Percentiles rank a stretch among this genome's conserved stretches.
These are phyloP conservation scores for Aphaenogaster rudis DNA, from an alignment of 1,140 invertebrate species.

Conservation along the genomic window DNA sequence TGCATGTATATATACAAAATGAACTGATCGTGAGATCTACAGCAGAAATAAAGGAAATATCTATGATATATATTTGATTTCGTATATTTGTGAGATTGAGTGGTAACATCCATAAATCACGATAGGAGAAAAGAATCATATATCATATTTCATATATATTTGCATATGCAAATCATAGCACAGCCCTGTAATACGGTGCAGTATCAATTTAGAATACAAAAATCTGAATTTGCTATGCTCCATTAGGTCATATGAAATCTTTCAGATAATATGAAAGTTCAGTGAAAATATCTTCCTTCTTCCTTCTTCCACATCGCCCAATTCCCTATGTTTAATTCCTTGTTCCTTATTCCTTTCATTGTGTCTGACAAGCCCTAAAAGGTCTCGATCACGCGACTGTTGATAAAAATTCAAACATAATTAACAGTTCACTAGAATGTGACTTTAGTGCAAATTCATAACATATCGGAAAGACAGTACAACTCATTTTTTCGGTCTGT, in stretches of 20 bases:
- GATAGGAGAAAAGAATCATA: background rate
- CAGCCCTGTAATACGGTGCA: background rate
- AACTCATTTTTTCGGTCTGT: background rate
- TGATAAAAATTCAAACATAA: background rate
- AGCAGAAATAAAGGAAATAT: background rate
- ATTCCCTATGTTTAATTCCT: too few relatives aligned
- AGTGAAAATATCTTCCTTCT: background rate
- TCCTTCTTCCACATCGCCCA: too few relatives aligned
- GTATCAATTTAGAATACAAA: background rate
- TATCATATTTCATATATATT: too few relatives aligned
- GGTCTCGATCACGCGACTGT: background rate
- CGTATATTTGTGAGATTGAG: background rate
- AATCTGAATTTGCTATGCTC: background rate
- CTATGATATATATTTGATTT: background rate
- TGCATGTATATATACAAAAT: background rate
- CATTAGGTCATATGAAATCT: background rate
- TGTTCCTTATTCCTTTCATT: too few relatives aligned
- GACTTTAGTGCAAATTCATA: background rate
- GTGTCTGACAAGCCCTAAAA: background rate
- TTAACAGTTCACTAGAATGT: background rate
- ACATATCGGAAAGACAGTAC: background rate
- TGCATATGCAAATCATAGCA: background rate
- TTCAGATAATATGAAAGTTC: background rate
- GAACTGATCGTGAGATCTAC: background rate
- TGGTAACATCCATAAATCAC: background rate